phyloP scores from a whole-genome alignment of 1,140 invertebrate species.

The Brachionus plicatilis region DNA sequence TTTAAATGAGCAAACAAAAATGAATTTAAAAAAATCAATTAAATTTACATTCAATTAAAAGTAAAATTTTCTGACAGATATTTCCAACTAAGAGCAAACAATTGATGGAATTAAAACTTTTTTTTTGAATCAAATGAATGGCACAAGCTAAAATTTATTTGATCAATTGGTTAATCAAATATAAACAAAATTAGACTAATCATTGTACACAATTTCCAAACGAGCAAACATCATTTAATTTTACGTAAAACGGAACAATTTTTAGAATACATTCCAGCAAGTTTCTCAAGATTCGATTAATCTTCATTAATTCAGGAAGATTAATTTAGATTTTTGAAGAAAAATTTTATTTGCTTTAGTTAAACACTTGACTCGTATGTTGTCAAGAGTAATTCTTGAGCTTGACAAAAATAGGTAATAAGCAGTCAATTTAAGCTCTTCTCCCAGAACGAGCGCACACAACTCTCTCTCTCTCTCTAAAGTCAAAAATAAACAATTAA shows the following conservation, averaged over 20 bases:
- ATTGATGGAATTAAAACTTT: neutral
- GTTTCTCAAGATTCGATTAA: constrained; percentile 9
- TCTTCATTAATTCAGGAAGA: constrained; percentile 21
- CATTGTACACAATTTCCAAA: neutral
- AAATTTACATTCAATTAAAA: neutral
- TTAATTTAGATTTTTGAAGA: neutral
- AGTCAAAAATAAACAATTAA: constrained; percentile 28
- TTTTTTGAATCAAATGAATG: neutral
- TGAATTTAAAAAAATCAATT: neutral
- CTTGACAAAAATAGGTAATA: neutral
- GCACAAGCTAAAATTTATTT: neutral
- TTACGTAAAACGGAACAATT: neutral
- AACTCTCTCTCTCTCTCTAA: neutral
- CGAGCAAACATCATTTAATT: neutral
- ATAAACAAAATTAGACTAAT: neutral
- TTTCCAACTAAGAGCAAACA: neutral
- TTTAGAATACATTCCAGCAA: neutral
- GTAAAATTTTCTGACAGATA: neutral
- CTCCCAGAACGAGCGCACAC: neutral
- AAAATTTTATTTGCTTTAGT: constrained; percentile 9
- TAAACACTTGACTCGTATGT: constrained; percentile 3
- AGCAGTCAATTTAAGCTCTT: neutral
- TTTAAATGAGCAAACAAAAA: neutral
- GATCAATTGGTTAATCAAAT: neutral
- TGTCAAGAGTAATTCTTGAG: neutral